Evolutionary conservation across 2,797 vertebrate species (phyloP).

Genomic region (Mormyrops boulengeri): DNA sequence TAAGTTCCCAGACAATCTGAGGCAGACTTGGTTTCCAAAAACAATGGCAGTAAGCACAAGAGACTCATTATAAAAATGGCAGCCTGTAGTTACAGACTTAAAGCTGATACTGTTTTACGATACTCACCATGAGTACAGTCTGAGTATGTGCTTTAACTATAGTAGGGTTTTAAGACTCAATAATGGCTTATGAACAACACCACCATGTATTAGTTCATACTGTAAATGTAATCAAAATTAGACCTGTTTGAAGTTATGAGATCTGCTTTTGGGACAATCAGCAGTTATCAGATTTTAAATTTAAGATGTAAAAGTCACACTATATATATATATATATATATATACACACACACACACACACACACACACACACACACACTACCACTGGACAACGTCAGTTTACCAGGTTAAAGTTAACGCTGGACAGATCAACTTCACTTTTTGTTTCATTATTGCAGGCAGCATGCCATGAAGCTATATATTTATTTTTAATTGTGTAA

Average conservation of each 20-base stretch:
- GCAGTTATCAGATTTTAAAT: background rate
- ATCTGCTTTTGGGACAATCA: background rate
- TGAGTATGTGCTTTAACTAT: background rate
- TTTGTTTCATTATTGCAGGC: background rate
- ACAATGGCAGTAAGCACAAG: background rate
- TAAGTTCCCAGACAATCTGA: background rate
- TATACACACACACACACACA: too few relatives aligned
- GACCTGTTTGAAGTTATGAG: background rate
- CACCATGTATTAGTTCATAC: background rate
- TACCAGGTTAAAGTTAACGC: background rate
- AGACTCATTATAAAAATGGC: conserved; percentile 1
- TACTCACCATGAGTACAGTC: background rate
- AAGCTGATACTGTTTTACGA: background rate
- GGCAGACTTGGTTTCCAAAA: background rate
- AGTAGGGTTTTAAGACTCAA: background rate
- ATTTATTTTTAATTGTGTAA: background rate
- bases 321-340: background rate
- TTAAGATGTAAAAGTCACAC: background rate
- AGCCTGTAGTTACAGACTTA: conserved; percentile 34
- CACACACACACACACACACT: background rate
- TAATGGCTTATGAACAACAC: background rate
- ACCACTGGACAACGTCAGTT: background rate
- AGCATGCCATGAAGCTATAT: background rate
- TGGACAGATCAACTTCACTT: background rate
- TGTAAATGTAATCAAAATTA: background rate